These are phyloP conservation scores for Nephrotoma guestfalica DNA, from an alignment of 2,888 invertebrate species.

Conservation along the genomic window DNA sequence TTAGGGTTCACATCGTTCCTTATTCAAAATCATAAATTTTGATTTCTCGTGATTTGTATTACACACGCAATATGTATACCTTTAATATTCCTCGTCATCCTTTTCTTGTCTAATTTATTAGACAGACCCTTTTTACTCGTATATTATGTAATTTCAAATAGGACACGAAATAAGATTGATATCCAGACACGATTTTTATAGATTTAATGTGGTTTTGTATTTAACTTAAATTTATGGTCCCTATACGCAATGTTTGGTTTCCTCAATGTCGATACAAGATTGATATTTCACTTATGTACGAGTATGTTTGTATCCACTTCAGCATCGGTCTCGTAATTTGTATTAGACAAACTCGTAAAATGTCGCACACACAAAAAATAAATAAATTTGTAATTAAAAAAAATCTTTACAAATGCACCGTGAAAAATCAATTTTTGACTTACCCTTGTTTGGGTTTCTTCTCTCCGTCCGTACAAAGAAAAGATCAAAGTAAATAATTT, in stretches of 20 bases:
- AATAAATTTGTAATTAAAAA: neutral
- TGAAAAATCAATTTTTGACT: neutral
- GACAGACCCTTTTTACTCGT: neutral
- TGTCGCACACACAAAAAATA: neutral
- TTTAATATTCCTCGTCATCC: neutral
- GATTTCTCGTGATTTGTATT: neutral
- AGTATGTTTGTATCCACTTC: neutral
- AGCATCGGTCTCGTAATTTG: neutral
- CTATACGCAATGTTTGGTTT: neutral
- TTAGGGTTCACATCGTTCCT: neutral
- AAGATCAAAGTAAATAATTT: neutral
- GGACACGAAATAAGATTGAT: neutral
- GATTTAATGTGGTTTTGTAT: neutral
- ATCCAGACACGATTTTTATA: neutral
- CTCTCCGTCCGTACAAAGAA: neutral
- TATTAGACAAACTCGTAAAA: neutral
- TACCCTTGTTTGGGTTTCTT: neutral
- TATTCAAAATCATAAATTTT: neutral
- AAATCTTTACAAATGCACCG: neutral
- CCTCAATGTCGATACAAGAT: neutral
- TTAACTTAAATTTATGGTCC: neutral
- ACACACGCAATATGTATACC: neutral
- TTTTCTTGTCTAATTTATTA: neutral
- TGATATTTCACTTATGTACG: neutral
- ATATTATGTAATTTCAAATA: neutral